Evolutionary conservation across 2,797 vertebrate species (phyloP).

Genomic region (Philypnodon macrostomus): DNA sequence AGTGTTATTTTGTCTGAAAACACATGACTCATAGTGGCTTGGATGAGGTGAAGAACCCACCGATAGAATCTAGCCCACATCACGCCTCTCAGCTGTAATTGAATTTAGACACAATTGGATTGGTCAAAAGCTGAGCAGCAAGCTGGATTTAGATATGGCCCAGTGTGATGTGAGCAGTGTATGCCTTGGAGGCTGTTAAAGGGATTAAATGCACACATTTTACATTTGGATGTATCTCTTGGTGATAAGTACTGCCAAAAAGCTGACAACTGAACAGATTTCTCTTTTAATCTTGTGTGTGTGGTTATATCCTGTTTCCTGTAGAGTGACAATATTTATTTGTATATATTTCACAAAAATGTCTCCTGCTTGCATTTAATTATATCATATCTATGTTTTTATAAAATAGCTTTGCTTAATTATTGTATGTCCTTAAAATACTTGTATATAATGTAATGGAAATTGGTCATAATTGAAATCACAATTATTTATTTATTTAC

Average conservation of each 20-base stretch:
- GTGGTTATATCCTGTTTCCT: background rate
- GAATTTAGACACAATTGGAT: conserved; percentile 52
- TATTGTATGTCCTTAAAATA: no score
- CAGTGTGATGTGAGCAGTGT: conserved; percentile 32
- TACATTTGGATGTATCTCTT: conserved; percentile 17
- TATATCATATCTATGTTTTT: no score
- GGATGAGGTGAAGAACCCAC: conserved; percentile 26
- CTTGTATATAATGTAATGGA: no score
- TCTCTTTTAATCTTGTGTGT: background rate
- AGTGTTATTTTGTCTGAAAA: no score
- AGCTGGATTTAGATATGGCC: conserved; percentile 36
- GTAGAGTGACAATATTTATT: conserved; percentile 1
- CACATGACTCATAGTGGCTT: conserved; percentile 11
- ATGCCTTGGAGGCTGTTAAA: conserved; percentile 21
- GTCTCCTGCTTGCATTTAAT: background rate
- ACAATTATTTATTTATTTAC: no score
- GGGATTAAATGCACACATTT: conserved; percentile 18
- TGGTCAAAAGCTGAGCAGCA: conserved; percentile 30
- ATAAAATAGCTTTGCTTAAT: no score
- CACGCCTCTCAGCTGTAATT: conserved; percentile 36
- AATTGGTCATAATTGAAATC: no score
- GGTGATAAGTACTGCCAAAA: conserved; percentile 4
- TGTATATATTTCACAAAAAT: background rate
- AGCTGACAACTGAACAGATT: conserved; percentile 14
- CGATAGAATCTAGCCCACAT: conserved; percentile 24